These are phyloP conservation scores for Brachylomia viminalis DNA, from an alignment of 2,888 invertebrate species.

Conservation along the genomic window DNA sequence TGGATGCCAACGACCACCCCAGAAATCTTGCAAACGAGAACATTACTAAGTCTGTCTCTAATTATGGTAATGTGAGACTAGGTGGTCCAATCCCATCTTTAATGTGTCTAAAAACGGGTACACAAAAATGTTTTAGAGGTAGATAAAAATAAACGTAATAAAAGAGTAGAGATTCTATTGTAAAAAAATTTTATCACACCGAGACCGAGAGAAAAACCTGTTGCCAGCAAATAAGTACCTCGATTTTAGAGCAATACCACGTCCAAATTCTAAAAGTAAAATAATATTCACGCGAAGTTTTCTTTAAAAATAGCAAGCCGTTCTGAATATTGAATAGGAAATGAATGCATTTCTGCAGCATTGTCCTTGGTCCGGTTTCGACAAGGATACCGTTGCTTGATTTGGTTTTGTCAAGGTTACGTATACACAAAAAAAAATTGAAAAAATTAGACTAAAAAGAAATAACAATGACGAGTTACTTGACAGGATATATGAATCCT, in stretches of 20 bases:
- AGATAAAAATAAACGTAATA: background rate
- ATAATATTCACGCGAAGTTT: constrained; percentile 25
- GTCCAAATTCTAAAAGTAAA: constrained; percentile 14
- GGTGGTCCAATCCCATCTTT: background rate
- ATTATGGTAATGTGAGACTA: background rate
- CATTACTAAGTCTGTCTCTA: background rate
- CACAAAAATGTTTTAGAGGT: background rate
- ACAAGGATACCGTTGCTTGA: background rate
- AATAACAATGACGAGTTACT: background rate
- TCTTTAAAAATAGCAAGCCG: constrained; percentile 32
- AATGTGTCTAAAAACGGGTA: background rate
- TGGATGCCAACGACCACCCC: background rate
- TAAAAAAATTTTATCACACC: background rate
- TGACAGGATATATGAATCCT: background rate
- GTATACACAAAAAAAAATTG: too few relatives aligned
- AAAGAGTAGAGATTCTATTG: background rate
- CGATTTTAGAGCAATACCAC: constrained; percentile 14
- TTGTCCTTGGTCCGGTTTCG: background rate
- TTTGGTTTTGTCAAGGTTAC: background rate
- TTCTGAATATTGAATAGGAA: constrained; percentile 36
- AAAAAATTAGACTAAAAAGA: too few relatives aligned
- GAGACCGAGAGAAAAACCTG: background rate
- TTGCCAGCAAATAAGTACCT: constrained; percentile 7
- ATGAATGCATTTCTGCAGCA: constrained; percentile 29
- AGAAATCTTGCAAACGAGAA: background rate